phyloP scores from a whole-genome alignment of 2,888 invertebrate genomes.

The Cephus sareptanus region DNA sequence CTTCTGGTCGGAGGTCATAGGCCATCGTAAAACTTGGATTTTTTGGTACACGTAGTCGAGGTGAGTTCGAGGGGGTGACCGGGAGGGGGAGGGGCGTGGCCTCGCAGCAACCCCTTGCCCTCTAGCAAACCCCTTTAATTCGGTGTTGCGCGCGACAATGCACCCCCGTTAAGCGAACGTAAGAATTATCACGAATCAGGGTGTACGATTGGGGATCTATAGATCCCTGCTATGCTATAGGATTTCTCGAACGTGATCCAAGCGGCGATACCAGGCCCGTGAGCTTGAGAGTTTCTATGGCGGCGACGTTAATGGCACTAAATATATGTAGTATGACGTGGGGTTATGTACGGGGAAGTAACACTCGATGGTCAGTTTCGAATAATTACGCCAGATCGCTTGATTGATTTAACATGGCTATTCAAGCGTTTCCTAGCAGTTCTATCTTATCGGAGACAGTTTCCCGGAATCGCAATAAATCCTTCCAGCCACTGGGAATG shows the following conservation, averaged over 20 bases:
- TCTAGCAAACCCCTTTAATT: conserved; percentile 53
- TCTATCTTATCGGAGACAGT: background rate
- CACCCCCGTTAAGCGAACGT: conserved; percentile 19
- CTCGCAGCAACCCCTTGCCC: conserved; percentile 53
- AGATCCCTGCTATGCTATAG: background rate
- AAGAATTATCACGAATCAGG: background rate
- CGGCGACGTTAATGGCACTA: background rate
- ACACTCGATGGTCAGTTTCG: background rate
- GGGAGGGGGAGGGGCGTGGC: conserved; percentile 50
- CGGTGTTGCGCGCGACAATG: conserved; percentile 49
- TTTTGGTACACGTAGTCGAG: background rate
- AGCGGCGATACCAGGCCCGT: background rate
- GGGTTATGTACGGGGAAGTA: background rate
- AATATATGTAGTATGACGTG: background rate
- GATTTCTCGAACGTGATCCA: background rate
- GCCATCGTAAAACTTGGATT: background rate
- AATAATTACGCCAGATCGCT: background rate
- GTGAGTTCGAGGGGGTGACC: conserved; percentile 17
- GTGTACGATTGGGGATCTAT: background rate
- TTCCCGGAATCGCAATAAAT: background rate
- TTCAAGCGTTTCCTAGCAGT: background rate
- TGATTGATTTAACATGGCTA: background rate
- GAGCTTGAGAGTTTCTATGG: background rate
- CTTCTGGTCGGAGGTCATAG: background rate
- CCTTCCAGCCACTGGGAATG: background rate